Evolutionary conservation across 2,888 invertebrate genomes (phyloP).

Genomic region (Nebria brevicollis): DNA sequence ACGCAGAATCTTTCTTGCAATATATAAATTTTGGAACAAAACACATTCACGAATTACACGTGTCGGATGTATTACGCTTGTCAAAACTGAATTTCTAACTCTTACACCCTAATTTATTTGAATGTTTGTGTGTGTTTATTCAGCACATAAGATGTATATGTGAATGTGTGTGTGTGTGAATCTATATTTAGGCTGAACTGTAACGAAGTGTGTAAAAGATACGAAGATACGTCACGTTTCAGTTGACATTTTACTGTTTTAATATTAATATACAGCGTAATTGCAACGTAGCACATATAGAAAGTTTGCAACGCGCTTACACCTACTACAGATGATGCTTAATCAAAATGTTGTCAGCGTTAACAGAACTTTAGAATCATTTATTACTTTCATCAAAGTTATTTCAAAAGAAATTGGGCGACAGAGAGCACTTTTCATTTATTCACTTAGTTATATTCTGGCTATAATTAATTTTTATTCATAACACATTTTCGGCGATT

Average conservation of each 20-base stretch:
- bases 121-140: neutral
- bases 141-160: neutral
- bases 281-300: neutral
- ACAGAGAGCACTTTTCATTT: neutral
- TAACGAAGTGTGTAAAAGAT: neutral
- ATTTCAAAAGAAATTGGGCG: no score
- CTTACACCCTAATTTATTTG: conserved; percentile 39
- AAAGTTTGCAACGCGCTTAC: neutral
- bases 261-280: neutral
- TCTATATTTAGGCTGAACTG: neutral
- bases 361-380: neutral
- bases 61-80: conserved; percentile 37
- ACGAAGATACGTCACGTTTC: neutral
- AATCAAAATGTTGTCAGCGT: neutral
- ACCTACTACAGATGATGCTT: neutral
- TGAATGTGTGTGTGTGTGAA: neutral
- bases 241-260: neutral
- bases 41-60: conserved; percentile 18
- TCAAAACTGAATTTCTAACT: conserved; percentile 36
- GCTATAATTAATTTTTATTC: no score
- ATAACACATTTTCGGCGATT: no score
- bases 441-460: no score
- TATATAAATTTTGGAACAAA: neutral
- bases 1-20: conserved; percentile 15
- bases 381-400: neutral